Evolutionary conservation across 1,140 invertebrate species (phyloP), one percentile per base, ranked within the genome.

Genomic region (Heliconius nattereri): DNA sequence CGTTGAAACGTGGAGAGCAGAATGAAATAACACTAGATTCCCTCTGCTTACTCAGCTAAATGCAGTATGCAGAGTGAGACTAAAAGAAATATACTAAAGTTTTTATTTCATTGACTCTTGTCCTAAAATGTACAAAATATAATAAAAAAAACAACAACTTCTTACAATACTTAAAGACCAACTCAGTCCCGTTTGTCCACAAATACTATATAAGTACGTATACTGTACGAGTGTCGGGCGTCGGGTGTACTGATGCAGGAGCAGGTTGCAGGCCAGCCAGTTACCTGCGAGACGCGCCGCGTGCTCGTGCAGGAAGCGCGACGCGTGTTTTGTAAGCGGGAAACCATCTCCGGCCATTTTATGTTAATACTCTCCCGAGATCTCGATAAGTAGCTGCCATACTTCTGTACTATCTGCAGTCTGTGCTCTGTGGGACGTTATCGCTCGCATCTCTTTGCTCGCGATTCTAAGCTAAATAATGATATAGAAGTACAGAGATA

Each of bases 291-390:
- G 60, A 29, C 11, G 23, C 60, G 60, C 60, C 54, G 7, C 54
- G 57, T 23, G 57, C 57, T 11, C 57, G 23, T n/a, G 60, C 60
- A 66, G 60, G 60, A 66, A 66, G 60, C 60, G 23, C 26, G 60
- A 16, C 23, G 54, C 54, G 54, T 57, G 54, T 57, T 57, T 57
- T 57, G 54, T 57, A 57, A 66, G 29, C 60, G 26, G 60, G 60
- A 29, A 26, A 66, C 26, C 60, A 29, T 66, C 26, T 29, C 26
- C 60, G 26, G 26, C 23, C 60, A 66, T 66, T 66, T 66, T 66
- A 66, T 66, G 60, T 66, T 66, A 66, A 66, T 66, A 66, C 60
- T 66, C 23, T 26, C 60, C 26, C 13, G 60, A 66, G 60, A 66
- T 66, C 60, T 66, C 60, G 60, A 66, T 66, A 66, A 66, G 29